Percentiles rank a stretch among this genome's conserved stretches.
These are phyloP conservation scores for Echinarachnius parma DNA, from an alignment of 53 echinoderm and acorn worm genomes.

Conservation along the genomic window DNA sequence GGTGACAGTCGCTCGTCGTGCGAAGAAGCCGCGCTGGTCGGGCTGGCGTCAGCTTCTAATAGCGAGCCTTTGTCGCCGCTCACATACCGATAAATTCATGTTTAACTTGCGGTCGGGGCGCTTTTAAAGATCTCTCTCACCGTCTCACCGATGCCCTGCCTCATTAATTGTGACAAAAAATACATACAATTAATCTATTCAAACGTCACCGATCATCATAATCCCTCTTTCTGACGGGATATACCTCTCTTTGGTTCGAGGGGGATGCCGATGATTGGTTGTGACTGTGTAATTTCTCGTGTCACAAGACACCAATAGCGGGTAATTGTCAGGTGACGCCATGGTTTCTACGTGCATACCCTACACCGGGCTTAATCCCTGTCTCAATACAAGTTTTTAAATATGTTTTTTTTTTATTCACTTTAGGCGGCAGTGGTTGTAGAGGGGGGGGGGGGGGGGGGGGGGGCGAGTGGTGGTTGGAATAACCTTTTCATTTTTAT, in stretches of 20 bases:
- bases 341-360: not conserved
- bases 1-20: conserved; percentile 11
- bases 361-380: conserved; percentile 18
- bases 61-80: conserved; percentile 45
- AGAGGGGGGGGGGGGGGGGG: too few species aligned
- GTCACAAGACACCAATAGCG: conserved; percentile 34
- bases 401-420: too few species aligned
- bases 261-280: conserved; percentile 38
- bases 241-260: not conserved
- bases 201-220: conserved; percentile 12
- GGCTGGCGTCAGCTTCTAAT: conserved; percentile 48
- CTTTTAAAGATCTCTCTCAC: too few species aligned
- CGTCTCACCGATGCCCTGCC: too few species aligned
- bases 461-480: too few species aligned
- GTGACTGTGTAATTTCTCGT: conserved; percentile 43
- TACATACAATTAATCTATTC: too few species aligned
- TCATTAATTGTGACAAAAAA: too few species aligned
- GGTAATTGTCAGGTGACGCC: conserved; percentile 38
- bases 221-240: conserved; percentile 6
- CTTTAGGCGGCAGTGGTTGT: too few species aligned
- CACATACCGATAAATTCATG: conserved; percentile 52
- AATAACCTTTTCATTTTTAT: too few species aligned
- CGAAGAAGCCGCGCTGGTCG: conserved; percentile 39
- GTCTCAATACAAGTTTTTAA: too few species aligned
- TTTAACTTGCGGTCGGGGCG: conserved; percentile 46